A percentile compares a stretch with the other conserved stretches of the same genome.
phyloP scores from a whole-genome alignment of 2,888 invertebrate species.

The Mythimna lalbum region DNA sequence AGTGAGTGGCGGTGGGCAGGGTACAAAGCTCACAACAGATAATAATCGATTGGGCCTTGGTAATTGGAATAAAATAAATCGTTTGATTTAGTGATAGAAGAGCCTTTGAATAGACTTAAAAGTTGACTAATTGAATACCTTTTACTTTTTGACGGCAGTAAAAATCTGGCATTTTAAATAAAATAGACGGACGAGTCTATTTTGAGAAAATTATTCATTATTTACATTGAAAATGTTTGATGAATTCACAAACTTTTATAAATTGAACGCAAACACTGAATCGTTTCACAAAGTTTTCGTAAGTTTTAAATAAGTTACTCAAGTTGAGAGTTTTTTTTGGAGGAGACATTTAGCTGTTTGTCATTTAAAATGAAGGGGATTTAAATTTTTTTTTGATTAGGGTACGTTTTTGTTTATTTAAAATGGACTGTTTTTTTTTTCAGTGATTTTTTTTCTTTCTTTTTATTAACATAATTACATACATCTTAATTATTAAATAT shows the following conservation, averaged over 20 bases:
- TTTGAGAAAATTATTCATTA: constrained; percentile 26
- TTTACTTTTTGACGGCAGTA: neutral
- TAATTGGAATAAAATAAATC: too few species aligned
- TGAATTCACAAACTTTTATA: constrained; percentile 32
- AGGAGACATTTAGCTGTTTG: constrained; percentile 10
- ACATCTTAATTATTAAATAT: too few species aligned
- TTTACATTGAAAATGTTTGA: constrained; percentile 31
- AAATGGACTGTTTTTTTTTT: constrained; percentile 5
- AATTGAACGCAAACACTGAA: constrained; percentile 36
- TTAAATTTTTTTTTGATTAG: constrained; percentile 4
- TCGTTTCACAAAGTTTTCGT: constrained; percentile 28
- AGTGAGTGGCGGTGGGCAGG: too few species aligned
- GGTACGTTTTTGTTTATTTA: neutral
- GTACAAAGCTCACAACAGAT: too few species aligned
- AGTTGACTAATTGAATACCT: neutral
- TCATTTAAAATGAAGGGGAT: neutral
- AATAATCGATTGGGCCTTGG: too few species aligned
- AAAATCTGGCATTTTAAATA: neutral
- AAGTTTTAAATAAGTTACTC: constrained; percentile 23
- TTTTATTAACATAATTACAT: too few species aligned
- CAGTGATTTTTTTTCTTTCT: too few species aligned
- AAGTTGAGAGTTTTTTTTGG: constrained; percentile 18
- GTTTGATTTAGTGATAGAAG: too few species aligned
- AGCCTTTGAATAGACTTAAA: neutral
- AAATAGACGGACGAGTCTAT: constrained; percentile 6